Evolutionary conservation across 2,113 vertebrate species (phyloP).

Genomic region (Aspidoscelis tigris): DNA sequence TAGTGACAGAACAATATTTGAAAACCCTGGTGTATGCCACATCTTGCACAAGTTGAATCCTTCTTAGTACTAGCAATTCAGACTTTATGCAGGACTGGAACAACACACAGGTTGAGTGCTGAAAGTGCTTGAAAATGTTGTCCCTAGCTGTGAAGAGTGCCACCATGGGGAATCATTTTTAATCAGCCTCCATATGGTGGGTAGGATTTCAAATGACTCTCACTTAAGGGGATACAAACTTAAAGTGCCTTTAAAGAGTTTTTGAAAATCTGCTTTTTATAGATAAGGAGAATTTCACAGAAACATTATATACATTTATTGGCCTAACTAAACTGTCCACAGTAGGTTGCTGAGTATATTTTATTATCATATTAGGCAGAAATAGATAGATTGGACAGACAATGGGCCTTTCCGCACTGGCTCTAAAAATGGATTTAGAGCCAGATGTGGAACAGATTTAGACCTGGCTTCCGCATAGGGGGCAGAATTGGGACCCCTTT

Average conservation of each 20-base stretch:
- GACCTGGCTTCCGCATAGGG: too few species aligned
- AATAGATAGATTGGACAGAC: not conserved
- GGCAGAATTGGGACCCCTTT: too few species aligned
- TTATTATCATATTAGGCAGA: not conserved
- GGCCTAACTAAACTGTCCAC: not conserved
- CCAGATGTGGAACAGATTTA: too few species aligned
- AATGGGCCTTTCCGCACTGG: too few species aligned
- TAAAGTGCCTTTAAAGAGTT: not conserved
- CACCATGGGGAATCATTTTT: not conserved
- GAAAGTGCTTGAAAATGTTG: conserved; percentile 10
- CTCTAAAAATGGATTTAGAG: too few species aligned
- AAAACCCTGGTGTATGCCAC: not conserved
- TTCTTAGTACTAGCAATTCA: not conserved
- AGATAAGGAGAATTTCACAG: not conserved
- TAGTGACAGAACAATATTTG: not conserved
- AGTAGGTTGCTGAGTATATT: not conserved
- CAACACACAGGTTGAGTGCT: conserved; percentile 2
- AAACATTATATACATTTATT: not conserved
- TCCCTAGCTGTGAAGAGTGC: not conserved
- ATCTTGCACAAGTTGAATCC: not conserved
- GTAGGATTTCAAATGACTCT: not conserved
- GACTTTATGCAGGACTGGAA: not conserved
- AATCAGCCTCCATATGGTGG: conserved; percentile 6
- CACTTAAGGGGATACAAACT: not conserved
- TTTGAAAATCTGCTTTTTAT: not conserved